Conservation (phyloP, 2,113 vertebrate genomes). For the Sylvia atricapilla region DNA sequence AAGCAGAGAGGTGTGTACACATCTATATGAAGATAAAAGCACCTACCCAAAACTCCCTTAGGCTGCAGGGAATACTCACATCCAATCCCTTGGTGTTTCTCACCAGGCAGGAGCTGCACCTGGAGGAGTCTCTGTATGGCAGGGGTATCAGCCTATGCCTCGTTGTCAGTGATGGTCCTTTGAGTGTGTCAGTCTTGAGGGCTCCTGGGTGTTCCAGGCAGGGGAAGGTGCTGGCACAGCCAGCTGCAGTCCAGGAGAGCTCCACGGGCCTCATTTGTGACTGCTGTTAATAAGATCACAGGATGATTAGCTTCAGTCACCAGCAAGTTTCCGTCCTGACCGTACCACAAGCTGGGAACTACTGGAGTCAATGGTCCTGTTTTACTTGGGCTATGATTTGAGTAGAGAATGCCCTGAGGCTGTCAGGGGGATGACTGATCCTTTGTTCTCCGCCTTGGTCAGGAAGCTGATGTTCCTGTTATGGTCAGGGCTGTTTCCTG, state of each 20-base stretch:
- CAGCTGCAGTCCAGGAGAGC: not conserved
- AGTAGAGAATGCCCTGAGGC: no score
- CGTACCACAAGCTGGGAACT: not conserved
- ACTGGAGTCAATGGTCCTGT: not conserved
- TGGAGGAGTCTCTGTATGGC: not conserved
- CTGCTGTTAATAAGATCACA: not conserved
- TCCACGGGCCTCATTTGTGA: not conserved
- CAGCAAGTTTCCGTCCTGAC: not conserved
- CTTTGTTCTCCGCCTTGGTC: not conserved
- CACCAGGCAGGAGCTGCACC: not conserved
- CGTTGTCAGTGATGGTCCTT: not conserved
- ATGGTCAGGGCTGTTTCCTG: not conserved
- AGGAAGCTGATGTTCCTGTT: not conserved
- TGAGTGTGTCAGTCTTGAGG: not conserved
- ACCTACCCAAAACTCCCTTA: not conserved
- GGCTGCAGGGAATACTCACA: not conserved
- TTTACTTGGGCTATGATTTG: not conserved
- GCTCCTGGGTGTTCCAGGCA: not conserved
- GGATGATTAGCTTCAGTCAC: not conserved
- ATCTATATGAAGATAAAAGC: not conserved
- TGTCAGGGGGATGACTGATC: not conserved
- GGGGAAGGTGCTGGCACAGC: not conserved
- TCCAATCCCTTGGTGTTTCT: not conserved
- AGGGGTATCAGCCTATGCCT: not conserved
- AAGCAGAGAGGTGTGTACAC: not conserved